A percentile compares a stretch with the other conserved stretches of the same genome.
Evolutionary conservation across 1,140 invertebrate genomes (phyloP).

Genomic region (Brachionus rubens): DNA sequence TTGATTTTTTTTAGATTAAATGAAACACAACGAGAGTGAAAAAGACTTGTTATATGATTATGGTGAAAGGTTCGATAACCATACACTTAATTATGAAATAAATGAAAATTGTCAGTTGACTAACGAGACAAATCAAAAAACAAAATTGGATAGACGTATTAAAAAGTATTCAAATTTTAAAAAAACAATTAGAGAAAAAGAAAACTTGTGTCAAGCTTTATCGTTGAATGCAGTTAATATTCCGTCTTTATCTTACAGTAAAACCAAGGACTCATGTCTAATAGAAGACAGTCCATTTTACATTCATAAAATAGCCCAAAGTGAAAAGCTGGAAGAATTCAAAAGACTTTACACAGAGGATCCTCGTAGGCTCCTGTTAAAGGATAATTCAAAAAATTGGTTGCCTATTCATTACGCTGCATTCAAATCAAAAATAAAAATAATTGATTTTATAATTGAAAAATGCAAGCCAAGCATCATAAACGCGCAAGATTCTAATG

Average conservation of each 20-base stretch:
- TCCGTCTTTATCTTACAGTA: no score
- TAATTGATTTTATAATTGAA: slow-evolving; percentile 71
- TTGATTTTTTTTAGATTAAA: slow-evolving; percentile 16
- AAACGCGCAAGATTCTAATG: slow-evolving; percentile 65
- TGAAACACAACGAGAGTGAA: neutral
- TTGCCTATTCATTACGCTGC: slow-evolving; percentile 75
- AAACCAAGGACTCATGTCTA: slow-evolving; percentile 20
- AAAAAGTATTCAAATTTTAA: slow-evolving; percentile 1
- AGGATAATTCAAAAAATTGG: slow-evolving; percentile 68
- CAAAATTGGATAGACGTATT: slow-evolving; percentile 1
- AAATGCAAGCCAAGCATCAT: slow-evolving; percentile 67
- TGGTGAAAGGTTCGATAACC: neutral
- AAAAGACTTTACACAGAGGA: slow-evolving; percentile 69
- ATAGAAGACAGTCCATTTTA: slow-evolving; percentile 45
- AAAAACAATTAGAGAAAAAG: neutral
- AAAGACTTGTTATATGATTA: slow-evolving; percentile 11
- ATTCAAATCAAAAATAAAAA: slow-evolving; percentile 69
- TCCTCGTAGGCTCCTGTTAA: slow-evolving; percentile 67
- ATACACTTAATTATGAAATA: neutral
- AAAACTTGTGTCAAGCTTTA: neutral
- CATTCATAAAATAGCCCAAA: slow-evolving; percentile 66
- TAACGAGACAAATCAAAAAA: neutral
- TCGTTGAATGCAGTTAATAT: no score
- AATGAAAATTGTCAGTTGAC: neutral
- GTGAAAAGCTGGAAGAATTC: slow-evolving; percentile 75